These are phyloP conservation scores for Gerris buenoi DNA, from an alignment of 1,140 invertebrate genomes.

Conservation along the genomic window DNA sequence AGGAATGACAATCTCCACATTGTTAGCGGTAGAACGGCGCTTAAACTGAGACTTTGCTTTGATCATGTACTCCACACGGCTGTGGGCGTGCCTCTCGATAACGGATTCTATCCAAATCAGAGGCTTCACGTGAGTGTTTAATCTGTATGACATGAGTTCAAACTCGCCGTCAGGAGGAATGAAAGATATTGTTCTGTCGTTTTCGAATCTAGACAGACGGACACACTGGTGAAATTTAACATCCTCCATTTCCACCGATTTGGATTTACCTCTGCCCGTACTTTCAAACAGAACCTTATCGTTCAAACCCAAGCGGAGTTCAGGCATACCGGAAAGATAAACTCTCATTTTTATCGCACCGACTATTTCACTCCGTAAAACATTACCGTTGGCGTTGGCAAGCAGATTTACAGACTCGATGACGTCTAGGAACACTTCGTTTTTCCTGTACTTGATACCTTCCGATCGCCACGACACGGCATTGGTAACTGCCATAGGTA, in stretches of 20 bases:
- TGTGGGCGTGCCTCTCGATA: constrained; percentile 96
- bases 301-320: constrained; percentile 91
- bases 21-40: constrained; percentile 91
- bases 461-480: constrained; percentile 98
- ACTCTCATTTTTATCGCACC: constrained; percentile 99
- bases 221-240: constrained; percentile 99
- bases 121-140: constrained; percentile 60
- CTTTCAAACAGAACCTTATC: constrained; percentile 99
- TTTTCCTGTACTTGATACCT: constrained; percentile 97
- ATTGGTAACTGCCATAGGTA: constrained; percentile 98
- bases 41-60: constrained; percentile 99
- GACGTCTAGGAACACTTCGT: constrained; percentile 99
- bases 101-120: constrained; percentile 99
- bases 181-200: constrained; percentile 96
- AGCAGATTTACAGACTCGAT: constrained; percentile 97
- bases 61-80: constrained; percentile 97
- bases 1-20: constrained; percentile 98
- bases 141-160: constrained; percentile 81
- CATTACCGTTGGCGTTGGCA: constrained; percentile 96
- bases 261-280: constrained; percentile 92
- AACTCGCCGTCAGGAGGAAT: constrained; percentile 99
- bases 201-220: constrained; percentile 90
- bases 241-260: constrained; percentile 97
- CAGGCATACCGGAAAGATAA: constrained; percentile 98
- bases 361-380: constrained; percentile 93